Evolutionary conservation across 2,797 vertebrate genomes (phyloP), one percentile per base, ranked within the genome.

Genomic region (Premnoplex brunnescens): DNA sequence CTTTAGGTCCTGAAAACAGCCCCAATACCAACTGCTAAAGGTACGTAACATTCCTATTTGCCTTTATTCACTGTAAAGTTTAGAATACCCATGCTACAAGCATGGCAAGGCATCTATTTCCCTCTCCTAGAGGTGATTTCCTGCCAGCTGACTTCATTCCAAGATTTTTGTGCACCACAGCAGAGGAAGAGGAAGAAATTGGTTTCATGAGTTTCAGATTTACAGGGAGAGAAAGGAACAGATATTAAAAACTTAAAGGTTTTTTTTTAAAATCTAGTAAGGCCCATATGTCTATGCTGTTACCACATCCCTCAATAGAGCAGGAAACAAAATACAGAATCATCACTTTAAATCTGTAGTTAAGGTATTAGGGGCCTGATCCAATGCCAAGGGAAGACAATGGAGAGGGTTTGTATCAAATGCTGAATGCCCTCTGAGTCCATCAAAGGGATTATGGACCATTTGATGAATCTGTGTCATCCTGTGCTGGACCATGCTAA

Each of bases 371-470:
- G 77, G 23, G 44, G 28, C 66, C 89, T 93, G 82, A 90, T 85
- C 79, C 85, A 84, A 8, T 90, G 89, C 69, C 88, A 94, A 64
- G 41, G 13, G 52, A 94, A 86, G 74, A 93, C 63, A 96, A 95
- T 88, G 62, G 77, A 20, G 69, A 82, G 63, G 74, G 76, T 90
- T 95, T 97, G 66, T 86, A 91, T 91, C 91, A 88, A 90, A 88
- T 37, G 54, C 52, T 95, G 88, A 96, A 96, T 88, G 74, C 59
- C 69, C 73, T 88, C 87, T 95, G 91, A 93, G 87, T 88, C 89
- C 86, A 82, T 96, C 93, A 95, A 91, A 95, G 80, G 95, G 89
- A 96, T 97, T 95, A 95, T 28, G 49, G 56, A 80, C 67, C 63
- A 94, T 94, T 71, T 92, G 76, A 73, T 1, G 7, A 97, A 94